Conservation (phyloP, 1,140 invertebrate genomes). For the Ruditapes philippinarum region DNA sequence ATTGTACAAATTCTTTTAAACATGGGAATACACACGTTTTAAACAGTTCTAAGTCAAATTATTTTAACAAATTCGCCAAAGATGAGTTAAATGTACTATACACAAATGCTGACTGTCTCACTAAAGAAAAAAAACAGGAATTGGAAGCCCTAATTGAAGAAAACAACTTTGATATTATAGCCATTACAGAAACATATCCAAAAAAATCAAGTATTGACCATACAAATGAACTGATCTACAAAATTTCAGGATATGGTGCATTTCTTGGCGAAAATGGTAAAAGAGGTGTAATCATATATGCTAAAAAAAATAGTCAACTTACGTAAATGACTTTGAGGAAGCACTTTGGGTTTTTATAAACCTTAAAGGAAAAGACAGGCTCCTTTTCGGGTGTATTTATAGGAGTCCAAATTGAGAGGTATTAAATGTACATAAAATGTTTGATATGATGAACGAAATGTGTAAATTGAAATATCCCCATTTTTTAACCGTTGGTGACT, state of each 20-base stretch:
- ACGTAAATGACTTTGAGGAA: not conserved
- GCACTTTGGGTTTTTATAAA: no score
- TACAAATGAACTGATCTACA: not conserved
- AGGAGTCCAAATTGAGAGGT: not conserved
- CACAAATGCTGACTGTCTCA: not conserved
- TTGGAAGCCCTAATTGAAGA: not conserved
- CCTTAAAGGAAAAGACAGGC: not conserved
- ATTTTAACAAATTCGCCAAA: not conserved
- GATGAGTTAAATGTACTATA: not conserved
- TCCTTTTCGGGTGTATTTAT: not conserved
- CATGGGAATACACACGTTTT: not conserved
- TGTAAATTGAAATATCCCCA: not conserved
- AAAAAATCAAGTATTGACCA: not conserved
- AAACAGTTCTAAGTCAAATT: not conserved
- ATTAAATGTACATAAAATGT: not conserved
- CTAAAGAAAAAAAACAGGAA: not conserved
- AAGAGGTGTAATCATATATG: not conserved
- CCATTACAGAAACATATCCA: not conserved
- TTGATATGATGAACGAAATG: not conserved
- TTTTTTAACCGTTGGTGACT: slow-evolving; percentile 24
- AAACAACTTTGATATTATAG: slow-evolving; percentile 1
- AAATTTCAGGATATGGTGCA: not conserved
- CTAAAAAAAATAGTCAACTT: not conserved
- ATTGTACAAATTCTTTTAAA: not conserved
- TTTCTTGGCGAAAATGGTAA: not conserved